Base-by-base conservation (phyloP, 2,113 vertebrate genomes). In the Cyphomyrus plagiostoma region DNA sequence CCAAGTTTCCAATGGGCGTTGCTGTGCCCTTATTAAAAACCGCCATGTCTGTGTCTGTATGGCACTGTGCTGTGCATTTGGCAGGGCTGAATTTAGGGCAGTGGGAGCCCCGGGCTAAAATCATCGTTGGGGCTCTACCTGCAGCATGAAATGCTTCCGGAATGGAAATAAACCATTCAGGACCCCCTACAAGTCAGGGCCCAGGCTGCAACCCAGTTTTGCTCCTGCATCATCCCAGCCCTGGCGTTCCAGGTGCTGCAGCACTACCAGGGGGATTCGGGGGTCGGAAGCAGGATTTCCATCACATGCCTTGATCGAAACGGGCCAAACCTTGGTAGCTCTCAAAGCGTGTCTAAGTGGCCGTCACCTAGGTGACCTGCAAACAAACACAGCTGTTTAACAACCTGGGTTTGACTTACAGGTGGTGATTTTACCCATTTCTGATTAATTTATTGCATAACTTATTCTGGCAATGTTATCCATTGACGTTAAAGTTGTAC, bases 391-490 rank as follows among this genome's bases (percentile, higher is more conserved):
- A 45, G 11, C 21, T 3, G n/a, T 26, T 42, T 58, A 7, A 53
- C 77, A 83, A 35, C 48, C 70, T 1, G 49, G 2, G 35, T 84
- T 84, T 89, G 89, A 85, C 49, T 39, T n/a, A 46, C 23, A 89
- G 77, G 80, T 56, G 80, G 74, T 84, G 39, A 42, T 88, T 83
- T 89, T 83, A 83, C 88, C 88, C 77, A 83, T 48, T 84, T 21
- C n/a, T 89, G 66, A 77, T 83, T 89, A 89, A 89, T 48, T 89
- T 89, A 89, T 89, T 89, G 80, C 39, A 23, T 85, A 89, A 89
- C 35, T 89, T 89, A 83, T 89, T 84, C 39, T 42, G 77, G 88
- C 88, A 58, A 58, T 62, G 88, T 89, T 89, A 56, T 58, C 88
- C 50, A 89, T 56, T 53, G 74, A 83, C 53, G 52, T 89, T 89